Base-by-base conservation (phyloP, 2,888 invertebrate genomes). In the Eubasilissa splendida region DNA sequence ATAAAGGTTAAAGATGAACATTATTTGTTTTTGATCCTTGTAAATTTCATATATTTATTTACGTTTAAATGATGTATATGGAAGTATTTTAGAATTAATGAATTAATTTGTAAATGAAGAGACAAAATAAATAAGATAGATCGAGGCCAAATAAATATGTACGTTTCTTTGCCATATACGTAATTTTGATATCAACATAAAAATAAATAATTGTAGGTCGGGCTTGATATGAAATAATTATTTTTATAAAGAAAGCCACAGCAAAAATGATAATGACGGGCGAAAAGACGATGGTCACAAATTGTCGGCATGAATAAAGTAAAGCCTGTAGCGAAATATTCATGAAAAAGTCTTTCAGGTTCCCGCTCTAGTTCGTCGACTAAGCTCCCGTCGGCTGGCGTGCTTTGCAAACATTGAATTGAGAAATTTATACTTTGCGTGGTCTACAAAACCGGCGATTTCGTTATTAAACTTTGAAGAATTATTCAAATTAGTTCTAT, bases 401-500 rank as follows among this genome's bases (percentile, higher is more conserved):
- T 83, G 83, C 78, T 66, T 50, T 22, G 50, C 58, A 59, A 76
- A 77, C 75, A 81, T 83, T 80, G 81, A 73, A 31, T 53, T 12
- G 76, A 31, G 78, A 78, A 83, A 83, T 78, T 81, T 79, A 77
- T 83, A 65, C 76, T 75, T 79, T 31, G 83, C 82, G 80, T 80
- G 80, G 80, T 63, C 53, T 60, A 68, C 77, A 65, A 74, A 74
- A 77, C 80, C 60, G 60, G 42, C 81, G 75, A 83, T 81, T 81
- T 80, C 71, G 68, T 77, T 77, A 80, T 81, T 78, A 80, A 82
- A 76, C 75, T 83, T 77, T 58, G 76, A 80, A 78, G 80, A 81
- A 80, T 79, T 83, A 81, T 80, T 83, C 81, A 83, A 81, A 83
- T 83, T 14, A 66, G 60, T 76, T 79, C 81, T 83, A 83, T 80